phyloP scores from a whole-genome alignment of 2,113 vertebrate genomes.

The Protobothrops flavoviridis region DNA sequence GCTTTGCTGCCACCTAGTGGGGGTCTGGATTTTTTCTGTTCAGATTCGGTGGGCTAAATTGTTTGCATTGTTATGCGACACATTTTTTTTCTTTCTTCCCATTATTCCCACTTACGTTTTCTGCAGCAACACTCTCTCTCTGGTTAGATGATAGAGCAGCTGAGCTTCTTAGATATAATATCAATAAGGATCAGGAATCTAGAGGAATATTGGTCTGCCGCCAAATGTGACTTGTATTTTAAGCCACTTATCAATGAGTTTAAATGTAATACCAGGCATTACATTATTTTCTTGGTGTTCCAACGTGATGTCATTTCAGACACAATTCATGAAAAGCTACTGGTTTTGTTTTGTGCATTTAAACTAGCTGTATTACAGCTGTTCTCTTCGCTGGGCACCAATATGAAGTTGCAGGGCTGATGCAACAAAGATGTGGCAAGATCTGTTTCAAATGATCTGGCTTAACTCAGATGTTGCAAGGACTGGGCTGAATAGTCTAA shows the following conservation, averaged over 20 bases:
- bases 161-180: not conserved
- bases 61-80: not conserved
- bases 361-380: not conserved
- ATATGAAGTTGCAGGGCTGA: not conserved
- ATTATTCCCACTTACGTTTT: not conserved
- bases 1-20: not conserved
- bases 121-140: not conserved
- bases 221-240: not conserved
- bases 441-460: not conserved
- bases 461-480: too few relatives aligned
- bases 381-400: not conserved
- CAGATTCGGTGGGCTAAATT: not conserved
- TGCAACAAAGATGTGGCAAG: not conserved
- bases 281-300: not conserved
- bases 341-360: not conserved
- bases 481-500: not conserved
- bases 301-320: not conserved
- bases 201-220: not conserved
- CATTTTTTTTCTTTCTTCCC: constrained; percentile 2
- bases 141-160: not conserved
- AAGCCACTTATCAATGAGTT: too few relatives aligned
- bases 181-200: not conserved
- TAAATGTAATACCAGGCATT: not conserved
- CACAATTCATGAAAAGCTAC: not conserved
- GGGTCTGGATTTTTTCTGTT: not conserved